Percentiles rank a stretch among this genome's conserved stretches.
phyloP scores from a whole-genome alignment of 2,888 invertebrate species.

The Leucoptera coffeella region DNA sequence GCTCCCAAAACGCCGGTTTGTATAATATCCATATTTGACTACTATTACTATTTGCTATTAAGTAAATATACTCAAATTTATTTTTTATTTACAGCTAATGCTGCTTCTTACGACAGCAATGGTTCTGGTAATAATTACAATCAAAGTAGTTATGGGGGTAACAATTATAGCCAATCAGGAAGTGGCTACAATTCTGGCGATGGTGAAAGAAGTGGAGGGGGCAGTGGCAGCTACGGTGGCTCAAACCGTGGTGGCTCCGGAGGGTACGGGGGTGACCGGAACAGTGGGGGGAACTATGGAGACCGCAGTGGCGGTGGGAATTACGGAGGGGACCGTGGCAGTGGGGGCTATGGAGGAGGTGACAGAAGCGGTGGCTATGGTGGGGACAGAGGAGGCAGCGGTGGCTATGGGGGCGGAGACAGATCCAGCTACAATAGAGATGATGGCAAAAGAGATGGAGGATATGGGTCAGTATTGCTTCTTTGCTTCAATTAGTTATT shows the following conservation, averaged over 20 bases:
- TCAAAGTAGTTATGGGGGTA: slow-evolving; percentile 12
- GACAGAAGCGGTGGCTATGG: slow-evolving; percentile 27
- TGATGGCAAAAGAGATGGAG: slow-evolving; percentile 52
- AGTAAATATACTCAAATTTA: too few relatives aligned
- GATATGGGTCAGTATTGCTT: slow-evolving; percentile 50
- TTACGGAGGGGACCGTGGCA: slow-evolving; percentile 33
- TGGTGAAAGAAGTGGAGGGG: slow-evolving; percentile 19
- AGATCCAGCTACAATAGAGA: slow-evolving; percentile 49
- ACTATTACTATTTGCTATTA: too few relatives aligned
- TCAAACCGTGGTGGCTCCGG: slow-evolving; percentile 14
- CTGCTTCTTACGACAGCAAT: not conserved
- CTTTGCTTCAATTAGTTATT: not conserved
- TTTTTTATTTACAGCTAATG: too few relatives aligned
- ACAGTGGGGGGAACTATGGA: slow-evolving; percentile 8
- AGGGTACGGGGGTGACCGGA: slow-evolving; percentile 26
- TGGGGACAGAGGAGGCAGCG: slow-evolving; percentile 28
- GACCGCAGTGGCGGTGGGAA: slow-evolving; percentile 16
- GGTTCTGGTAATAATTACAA: slow-evolving; percentile 16
- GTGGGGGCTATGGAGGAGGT: slow-evolving; percentile 22
- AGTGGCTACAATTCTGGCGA: slow-evolving; percentile 12
- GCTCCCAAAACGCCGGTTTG: slow-evolving; percentile 22
- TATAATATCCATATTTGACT: too few relatives aligned
- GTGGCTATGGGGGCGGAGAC: slow-evolving; percentile 36
- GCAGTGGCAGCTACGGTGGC: slow-evolving; percentile 11
- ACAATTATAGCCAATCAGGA: slow-evolving; percentile 10